A percentile compares a stretch with the other conserved stretches of the same genome.
phyloP scores from a whole-genome alignment of 1,140 invertebrate species.

The Anoplolepis gracilipes region DNA sequence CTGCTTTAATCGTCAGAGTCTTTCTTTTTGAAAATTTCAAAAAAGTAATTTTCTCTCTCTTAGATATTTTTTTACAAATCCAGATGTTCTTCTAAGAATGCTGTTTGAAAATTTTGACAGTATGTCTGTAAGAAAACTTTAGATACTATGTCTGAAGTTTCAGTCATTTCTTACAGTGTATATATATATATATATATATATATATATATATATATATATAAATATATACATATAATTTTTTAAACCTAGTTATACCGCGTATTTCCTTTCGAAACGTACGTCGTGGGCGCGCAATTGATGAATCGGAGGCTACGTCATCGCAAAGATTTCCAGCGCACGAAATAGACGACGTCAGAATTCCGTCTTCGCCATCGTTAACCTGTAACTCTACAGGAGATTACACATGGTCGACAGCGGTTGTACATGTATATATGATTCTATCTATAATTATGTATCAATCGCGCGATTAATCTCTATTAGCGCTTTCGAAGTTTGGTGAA shows the following conservation, averaged over 20 bases:
- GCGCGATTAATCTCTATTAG: constrained; percentile 7
- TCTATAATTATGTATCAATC: constrained; percentile 17
- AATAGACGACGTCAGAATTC: constrained; percentile 48
- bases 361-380: constrained; percentile 9
- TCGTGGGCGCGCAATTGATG: constrained; percentile 54
- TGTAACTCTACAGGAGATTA: constrained; percentile 42
- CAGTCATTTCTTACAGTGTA: too few relatives aligned
- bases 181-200: too few relatives aligned
- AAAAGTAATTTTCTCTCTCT: too few relatives aligned
- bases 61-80: too few relatives aligned
- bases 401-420: constrained; percentile 28
- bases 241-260: constrained; percentile 33
- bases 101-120: too few relatives aligned
- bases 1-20: too few relatives aligned
- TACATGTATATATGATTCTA: not conserved
- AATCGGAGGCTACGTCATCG: constrained; percentile 55
- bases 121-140: too few relatives aligned
- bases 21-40: too few relatives aligned
- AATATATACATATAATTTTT: constrained; percentile 3
- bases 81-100: too few relatives aligned
- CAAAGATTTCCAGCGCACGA: constrained; percentile 37
- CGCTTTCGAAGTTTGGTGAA: too few relatives aligned
- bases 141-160: too few relatives aligned
- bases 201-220: too few relatives aligned
- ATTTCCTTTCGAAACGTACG: constrained; percentile 44